These are phyloP conservation scores for Ciona savignyi DNA, from an alignment of 23 tunicate species.

Conservation along the genomic window DNA sequence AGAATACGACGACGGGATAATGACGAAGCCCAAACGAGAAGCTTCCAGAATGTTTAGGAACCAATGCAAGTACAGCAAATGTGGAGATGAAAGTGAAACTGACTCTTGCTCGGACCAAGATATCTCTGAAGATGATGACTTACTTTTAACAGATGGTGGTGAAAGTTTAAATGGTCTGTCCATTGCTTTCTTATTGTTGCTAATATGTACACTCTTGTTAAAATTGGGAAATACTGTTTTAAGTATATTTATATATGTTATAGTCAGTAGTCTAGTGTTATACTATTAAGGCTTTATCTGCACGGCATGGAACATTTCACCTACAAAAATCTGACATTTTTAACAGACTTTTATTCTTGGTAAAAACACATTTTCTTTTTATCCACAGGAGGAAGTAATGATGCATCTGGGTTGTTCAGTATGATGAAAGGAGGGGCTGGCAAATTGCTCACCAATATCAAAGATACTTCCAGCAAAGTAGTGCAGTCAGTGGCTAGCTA, in stretches of 20 bases:
- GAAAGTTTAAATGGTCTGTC: too few species aligned
- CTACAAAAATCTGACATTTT: too few species aligned
- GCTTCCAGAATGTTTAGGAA: not conserved
- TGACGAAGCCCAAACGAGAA: not conserved
- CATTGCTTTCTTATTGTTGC: too few species aligned
- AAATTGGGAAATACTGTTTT: too few species aligned
- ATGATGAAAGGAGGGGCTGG: conserved; percentile 93
- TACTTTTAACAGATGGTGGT: not conserved
- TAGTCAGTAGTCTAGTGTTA: too few species aligned
- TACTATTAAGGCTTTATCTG: too few species aligned
- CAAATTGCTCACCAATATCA: conserved; percentile 73
- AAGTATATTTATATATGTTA: too few species aligned
- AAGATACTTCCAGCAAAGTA: conserved; percentile 32
- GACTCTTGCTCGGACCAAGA: not conserved
- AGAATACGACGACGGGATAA: not conserved
- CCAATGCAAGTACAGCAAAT: conserved; percentile 9
- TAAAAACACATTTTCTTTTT: too few species aligned
- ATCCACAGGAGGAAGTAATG: not conserved
- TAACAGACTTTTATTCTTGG: too few species aligned
- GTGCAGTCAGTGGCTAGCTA: conserved; percentile 53
- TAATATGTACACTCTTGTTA: too few species aligned
- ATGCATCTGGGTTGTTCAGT: conserved; percentile 47
- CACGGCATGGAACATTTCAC: too few species aligned
- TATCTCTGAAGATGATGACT: conserved; percentile 12
- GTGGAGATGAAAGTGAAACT: conserved; percentile 5